These are phyloP conservation scores for Patella ulyssiponensis DNA, from an alignment of 2,888 invertebrate genomes.

Conservation along the genomic window DNA sequence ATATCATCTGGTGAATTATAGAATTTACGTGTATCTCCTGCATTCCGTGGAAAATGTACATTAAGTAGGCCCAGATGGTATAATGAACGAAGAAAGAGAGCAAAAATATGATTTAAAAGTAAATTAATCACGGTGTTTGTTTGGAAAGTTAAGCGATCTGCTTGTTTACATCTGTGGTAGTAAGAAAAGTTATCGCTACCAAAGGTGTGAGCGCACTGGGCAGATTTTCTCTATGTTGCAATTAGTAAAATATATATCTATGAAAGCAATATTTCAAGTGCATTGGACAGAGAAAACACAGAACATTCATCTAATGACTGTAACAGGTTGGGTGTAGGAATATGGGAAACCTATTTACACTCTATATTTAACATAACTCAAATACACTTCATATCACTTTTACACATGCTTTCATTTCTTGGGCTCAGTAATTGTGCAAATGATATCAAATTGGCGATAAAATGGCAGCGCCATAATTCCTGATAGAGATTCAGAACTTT, in stretches of 20 bases:
- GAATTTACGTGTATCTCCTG: no score
- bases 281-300: no score
- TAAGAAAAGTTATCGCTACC: not conserved
- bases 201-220: not conserved
- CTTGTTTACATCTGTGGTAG: not conserved
- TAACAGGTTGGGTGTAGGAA: not conserved
- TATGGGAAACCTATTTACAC: not conserved
- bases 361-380: not conserved
- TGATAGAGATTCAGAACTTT: no score
- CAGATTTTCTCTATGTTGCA: not conserved
- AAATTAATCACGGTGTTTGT: not conserved
- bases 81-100: not conserved
- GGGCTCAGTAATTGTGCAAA: no score
- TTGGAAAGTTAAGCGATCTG: not conserved
- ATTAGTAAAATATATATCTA: no score
- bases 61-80: constrained; percentile 4
- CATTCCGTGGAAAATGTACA: not conserved
- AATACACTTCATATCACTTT: not conserved
- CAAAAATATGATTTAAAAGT: constrained; percentile 4
- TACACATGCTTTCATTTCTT: not conserved
- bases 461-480: no score
- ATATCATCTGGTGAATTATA: not conserved
- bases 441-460: no score
- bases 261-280: no score
- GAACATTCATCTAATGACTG: not conserved